Evolutionary conservation across 2,888 invertebrate genomes (phyloP).

Genomic region (Mechanitis messenoides): DNA sequence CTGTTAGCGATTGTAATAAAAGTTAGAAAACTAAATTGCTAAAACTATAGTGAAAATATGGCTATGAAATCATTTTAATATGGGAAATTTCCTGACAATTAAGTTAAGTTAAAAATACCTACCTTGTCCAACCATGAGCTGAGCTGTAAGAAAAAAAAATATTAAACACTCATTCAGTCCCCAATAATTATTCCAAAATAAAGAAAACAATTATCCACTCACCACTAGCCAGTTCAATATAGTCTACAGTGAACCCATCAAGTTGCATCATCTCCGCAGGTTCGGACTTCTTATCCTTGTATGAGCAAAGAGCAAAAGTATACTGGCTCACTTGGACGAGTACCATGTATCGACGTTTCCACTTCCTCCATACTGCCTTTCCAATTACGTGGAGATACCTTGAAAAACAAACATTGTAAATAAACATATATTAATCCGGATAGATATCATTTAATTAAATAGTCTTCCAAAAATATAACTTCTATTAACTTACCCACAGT

Average conservation of each 20-base stretch:
- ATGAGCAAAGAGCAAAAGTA: conserved; percentile 99
- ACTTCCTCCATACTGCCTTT: conserved; percentile 98
- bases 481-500: conserved; percentile 86
- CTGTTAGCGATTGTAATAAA: conserved; percentile 57
- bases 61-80: not conserved
- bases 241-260: conserved; percentile 99
- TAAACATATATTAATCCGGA: not conserved
- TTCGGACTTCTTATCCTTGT: conserved; percentile 99
- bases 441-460: not conserved
- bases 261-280: conserved; percentile 99
- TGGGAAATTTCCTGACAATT: not conserved
- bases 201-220: conserved; percentile 41
- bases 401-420: conserved; percentile 16
- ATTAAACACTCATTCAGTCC: conserved; percentile 8
- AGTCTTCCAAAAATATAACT: not conserved
- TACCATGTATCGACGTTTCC: conserved; percentile 99
- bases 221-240: conserved; percentile 97
- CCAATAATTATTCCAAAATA: not conserved
- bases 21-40: not conserved
- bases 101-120: conserved; percentile 53
- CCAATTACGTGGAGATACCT: conserved; percentile 94
- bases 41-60: not conserved
- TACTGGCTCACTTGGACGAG: conserved; percentile 99
- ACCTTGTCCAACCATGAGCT: conserved; percentile 95
- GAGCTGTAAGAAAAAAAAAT: conserved; percentile 78